A percentile compares a stretch with the other conserved stretches of the same genome.
These are phyloP conservation scores for Champsocephalus esox DNA, from an alignment of 2,797 vertebrate genomes.

Conservation along the genomic window DNA sequence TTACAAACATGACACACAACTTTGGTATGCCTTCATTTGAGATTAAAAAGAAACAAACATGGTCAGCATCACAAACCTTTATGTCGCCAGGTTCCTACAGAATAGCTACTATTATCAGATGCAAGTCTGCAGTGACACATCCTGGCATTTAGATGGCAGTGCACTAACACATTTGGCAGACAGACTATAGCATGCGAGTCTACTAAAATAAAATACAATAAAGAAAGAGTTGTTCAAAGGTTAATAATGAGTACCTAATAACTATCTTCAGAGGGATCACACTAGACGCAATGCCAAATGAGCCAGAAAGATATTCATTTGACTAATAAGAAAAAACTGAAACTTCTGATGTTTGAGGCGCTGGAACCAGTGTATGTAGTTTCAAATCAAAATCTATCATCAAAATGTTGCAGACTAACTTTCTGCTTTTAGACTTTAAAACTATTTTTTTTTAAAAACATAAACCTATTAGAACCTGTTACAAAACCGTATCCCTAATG, in stretches of 20 bases:
- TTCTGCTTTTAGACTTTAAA: not conserved
- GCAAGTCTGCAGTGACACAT: slow-evolving; percentile 20
- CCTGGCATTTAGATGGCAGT: slow-evolving; percentile 48
- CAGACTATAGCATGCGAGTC: not conserved
- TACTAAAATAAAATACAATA: not conserved
- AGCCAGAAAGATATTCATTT: not conserved
- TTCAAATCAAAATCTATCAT: not conserved
- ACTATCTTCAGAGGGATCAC: too few species aligned
- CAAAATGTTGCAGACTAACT: not conserved
- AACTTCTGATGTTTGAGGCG: not conserved
- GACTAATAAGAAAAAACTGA: not conserved
- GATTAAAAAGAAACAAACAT: not conserved
- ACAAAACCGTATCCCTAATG: not conserved
- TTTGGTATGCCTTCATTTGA: too few species aligned
- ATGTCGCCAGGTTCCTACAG: not conserved
- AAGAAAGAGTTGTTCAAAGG: not conserved
- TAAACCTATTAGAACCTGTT: too few species aligned
- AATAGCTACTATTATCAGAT: not conserved
- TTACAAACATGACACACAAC: not conserved
- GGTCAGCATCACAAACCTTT: not conserved
- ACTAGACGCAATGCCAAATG: too few species aligned
- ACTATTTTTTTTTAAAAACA: too few species aligned
- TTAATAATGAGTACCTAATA: not conserved
- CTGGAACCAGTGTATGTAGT: too few species aligned
- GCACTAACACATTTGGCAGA: not conserved